A percentile compares a stretch with the other conserved stretches of the same genome.
phyloP scores from a whole-genome alignment of 2,113 vertebrate species.

The Trematomus loennbergii region DNA sequence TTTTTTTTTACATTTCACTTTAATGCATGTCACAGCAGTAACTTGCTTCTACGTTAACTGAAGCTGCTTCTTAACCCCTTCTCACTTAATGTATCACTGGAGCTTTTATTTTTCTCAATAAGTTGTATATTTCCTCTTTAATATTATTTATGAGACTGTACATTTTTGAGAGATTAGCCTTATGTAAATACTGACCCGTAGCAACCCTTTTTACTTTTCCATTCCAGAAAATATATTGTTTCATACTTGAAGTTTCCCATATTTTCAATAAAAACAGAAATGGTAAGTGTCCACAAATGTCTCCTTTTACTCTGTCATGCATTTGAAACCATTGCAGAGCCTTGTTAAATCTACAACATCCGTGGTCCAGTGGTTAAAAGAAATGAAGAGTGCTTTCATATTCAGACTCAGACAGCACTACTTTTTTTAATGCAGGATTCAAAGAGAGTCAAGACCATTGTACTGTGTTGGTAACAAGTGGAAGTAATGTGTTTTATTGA shows the following conservation, averaged over 20 bases:
- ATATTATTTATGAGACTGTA: conserved; percentile 79
- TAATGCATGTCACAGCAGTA: conserved; percentile 29
- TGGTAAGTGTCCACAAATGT: conserved; percentile 4
- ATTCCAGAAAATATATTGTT: conserved; percentile 65
- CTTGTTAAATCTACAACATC: background rate
- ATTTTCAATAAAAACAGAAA: conserved; percentile 78
- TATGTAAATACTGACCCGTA: conserved; percentile 59
- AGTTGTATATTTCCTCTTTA: conserved; percentile 65
- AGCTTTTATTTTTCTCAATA: conserved; percentile 62
- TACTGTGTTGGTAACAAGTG: background rate
- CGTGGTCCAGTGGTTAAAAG: background rate
- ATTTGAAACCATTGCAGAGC: too few relatives aligned
- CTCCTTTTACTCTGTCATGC: background rate
- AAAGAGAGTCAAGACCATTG: background rate
- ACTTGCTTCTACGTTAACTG: conserved; percentile 47
- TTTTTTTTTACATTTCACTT: conserved; percentile 27
- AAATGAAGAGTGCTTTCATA: background rate
- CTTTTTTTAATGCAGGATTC: background rate
- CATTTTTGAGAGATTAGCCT: conserved; percentile 53
- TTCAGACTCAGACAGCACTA: background rate
- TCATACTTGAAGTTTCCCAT: conserved; percentile 68
- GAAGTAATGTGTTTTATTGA: background rate
- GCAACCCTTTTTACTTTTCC: conserved; percentile 58
- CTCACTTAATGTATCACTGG: conserved; percentile 68
- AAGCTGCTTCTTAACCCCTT: conserved; percentile 58